These are phyloP conservation scores for Epinephelus moara DNA, from an alignment of 2,113 vertebrate genomes.

Conservation along the genomic window DNA sequence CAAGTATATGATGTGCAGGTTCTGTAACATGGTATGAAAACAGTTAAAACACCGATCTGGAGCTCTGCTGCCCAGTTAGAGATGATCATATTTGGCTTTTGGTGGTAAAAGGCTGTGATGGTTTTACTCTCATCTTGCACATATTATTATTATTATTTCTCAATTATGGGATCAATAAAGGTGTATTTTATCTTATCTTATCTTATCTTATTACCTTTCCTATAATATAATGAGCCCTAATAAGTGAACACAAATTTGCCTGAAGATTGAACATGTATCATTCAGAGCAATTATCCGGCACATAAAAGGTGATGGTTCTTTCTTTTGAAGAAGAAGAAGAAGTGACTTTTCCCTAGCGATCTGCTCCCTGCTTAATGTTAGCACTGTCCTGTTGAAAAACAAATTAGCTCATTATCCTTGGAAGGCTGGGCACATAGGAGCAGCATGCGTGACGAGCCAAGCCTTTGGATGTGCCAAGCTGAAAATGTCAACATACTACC, in stretches of 20 bases:
- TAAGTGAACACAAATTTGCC: constrained; percentile 24
- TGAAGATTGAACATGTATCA: constrained; percentile 8
- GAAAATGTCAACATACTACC: constrained; percentile 81
- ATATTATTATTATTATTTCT: background rate
- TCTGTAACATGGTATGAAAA: constrained; percentile 3
- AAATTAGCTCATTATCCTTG: constrained; percentile 81
- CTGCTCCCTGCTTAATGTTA: constrained; percentile 47
- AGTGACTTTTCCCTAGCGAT: constrained; percentile 23
- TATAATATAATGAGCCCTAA: constrained; percentile 23
- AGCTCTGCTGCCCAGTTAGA: background rate
- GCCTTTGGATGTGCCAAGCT: constrained; percentile 74
- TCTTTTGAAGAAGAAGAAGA: constrained; percentile 26
- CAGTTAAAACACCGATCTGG: background rate
- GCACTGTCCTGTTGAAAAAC: constrained; percentile 66
- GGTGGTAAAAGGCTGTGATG: background rate
- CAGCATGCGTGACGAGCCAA: constrained; percentile 70
- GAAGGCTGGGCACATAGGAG: constrained; percentile 64
- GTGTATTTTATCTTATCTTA: no score
- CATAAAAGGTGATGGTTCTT: constrained; percentile 33
- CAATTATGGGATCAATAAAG: no score
- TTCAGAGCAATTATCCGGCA: constrained; percentile 17
- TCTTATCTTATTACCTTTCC: background rate
- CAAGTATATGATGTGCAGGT: background rate
- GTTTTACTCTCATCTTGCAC: constrained; percentile 7
- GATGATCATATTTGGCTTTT: background rate